Base-by-base conservation (phyloP, 1,140 invertebrate species). In the Drosophila micromelanica region DNA sequence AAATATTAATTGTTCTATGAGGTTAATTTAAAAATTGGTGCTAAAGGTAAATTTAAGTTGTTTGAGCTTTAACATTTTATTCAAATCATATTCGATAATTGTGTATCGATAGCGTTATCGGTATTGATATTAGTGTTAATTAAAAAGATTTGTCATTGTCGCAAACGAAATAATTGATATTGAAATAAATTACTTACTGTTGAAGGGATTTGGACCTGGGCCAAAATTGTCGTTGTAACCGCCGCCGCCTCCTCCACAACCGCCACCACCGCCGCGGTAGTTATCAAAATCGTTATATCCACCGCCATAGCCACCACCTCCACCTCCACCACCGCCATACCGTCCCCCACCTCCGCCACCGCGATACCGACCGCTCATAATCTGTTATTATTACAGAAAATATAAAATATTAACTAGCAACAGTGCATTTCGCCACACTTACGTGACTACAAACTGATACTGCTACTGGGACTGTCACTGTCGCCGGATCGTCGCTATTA, bases 321-420 rank as follows among this genome's bases (percentile, higher is more conserved):
- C 78, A 7, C 63, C 63, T 11, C 82, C 78, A 2, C 76, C 68
- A 4, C 78, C 78, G 2, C 62, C 65, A 6, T 72, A 55, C 8
- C 76, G 60, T 0, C 76, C 70, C 35, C 57, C 75, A 7, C 77
- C 54, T 7, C 80, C 78, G 7, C 43, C 43, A 45, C 80, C 80
- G 12, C 90, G 81, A 75, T 91, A 90, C 45, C 90, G 84, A 46
- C 90, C 79, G 49, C 84, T 89, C 90, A 91, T 91, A 61, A 79
- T 82, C 90, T 91, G 52, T 63, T 17, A 6, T 17, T n/a, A 40
- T 40, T 51, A 30, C 30, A 55, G 46, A 13, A 38, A 5, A 46
- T 27, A 11, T 5, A 32, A 52, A 17, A 32, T 2, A 52, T 52
- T 13, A 37, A 17, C 30, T 48, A 27, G 27, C 7, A 43, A 32